These are phyloP conservation scores for Gobius niger DNA, from an alignment of 2,113 vertebrate species.

Conservation along the genomic window DNA sequence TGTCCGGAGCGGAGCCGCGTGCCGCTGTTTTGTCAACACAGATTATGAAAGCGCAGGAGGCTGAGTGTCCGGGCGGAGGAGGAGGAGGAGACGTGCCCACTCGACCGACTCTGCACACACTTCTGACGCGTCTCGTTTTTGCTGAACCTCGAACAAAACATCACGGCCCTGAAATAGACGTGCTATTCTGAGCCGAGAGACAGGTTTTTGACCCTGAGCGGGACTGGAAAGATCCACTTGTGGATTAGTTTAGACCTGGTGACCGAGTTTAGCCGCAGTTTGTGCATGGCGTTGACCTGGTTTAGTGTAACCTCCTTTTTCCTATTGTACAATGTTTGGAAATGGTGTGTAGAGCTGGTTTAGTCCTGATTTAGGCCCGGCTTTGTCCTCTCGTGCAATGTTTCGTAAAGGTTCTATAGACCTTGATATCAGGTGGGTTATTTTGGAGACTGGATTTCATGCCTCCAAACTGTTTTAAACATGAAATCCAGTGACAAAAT, in stretches of 20 bases:
- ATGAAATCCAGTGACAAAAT: too few relatives aligned
- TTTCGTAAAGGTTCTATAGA: too few relatives aligned
- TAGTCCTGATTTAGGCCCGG: not conserved
- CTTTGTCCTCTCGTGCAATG: not conserved
- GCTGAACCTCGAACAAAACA: constrained; percentile 13
- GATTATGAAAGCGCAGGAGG: constrained; percentile 57
- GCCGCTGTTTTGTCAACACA: constrained; percentile 65
- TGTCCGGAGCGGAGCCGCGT: constrained; percentile 26
- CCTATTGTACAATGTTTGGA: not conserved
- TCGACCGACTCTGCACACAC: constrained; percentile 20
- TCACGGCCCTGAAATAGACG: constrained; percentile 19
- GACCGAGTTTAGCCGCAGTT: not conserved
- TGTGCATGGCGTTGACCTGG: not conserved
- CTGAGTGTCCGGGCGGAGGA: constrained; percentile 17
- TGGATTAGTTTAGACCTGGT: constrained; percentile 1
- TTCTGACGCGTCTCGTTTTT: constrained; percentile 10
- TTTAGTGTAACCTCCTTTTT: not conserved
- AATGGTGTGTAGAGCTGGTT: not conserved
- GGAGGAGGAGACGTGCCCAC: constrained; percentile 12
- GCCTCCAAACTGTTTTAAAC: too few relatives aligned
- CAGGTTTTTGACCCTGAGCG: not conserved
- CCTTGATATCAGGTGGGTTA: too few relatives aligned
- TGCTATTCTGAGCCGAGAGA: constrained; percentile 6
- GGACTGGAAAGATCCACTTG: constrained; percentile 7
- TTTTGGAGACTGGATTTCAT: too few relatives aligned